These are phyloP conservation scores for Drosophila prostipennis DNA, from an alignment of 2,888 invertebrate genomes.

Conservation along the genomic window DNA sequence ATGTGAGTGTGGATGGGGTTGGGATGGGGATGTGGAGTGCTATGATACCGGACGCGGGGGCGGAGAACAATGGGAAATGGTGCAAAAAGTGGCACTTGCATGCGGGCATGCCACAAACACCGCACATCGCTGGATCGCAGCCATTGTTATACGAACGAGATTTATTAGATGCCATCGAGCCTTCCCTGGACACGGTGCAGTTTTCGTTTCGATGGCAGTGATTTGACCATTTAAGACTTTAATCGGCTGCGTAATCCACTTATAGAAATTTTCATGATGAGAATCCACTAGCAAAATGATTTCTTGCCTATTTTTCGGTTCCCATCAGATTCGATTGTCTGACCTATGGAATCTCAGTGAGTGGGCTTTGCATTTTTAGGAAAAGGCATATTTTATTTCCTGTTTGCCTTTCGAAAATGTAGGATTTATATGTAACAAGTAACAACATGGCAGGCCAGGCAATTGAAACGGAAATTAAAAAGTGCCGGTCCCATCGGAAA, in stretches of 20 bases:
- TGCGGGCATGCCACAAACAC: slow-evolving; percentile 15
- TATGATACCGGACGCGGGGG: slow-evolving; percentile 6
- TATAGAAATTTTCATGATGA: slow-evolving; percentile 4
- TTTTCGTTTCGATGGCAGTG: neutral
- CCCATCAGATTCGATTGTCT: neutral
- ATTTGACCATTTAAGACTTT: slow-evolving; percentile 3
- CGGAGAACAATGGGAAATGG: slow-evolving; percentile 27
- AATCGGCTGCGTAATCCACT: slow-evolving; percentile 11
- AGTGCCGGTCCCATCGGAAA: slow-evolving; percentile 8
- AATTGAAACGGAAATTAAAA: slow-evolving; percentile 66
- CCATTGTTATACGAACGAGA: slow-evolving; percentile 32
- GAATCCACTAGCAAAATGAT: slow-evolving; percentile 3
- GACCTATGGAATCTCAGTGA: neutral
- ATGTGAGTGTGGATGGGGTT: slow-evolving; percentile 16
- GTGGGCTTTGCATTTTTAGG: neutral
- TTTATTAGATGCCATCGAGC: slow-evolving; percentile 25
- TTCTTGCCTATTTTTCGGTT: neutral
- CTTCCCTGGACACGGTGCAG: slow-evolving; percentile 15
- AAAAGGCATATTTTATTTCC: slow-evolving; percentile 33
- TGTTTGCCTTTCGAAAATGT: slow-evolving; percentile 25
- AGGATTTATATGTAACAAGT: slow-evolving; percentile 33
- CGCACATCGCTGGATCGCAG: slow-evolving; percentile 20
- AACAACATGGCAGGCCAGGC: slow-evolving; percentile 1
- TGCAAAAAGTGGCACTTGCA: slow-evolving; percentile 46
- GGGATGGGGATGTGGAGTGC: slow-evolving; percentile 4